A percentile compares a stretch with the other conserved stretches of the same genome.
Evolutionary conservation across 2,113 vertebrate genomes (phyloP).

Genomic region (Cottus gobio): DNA sequence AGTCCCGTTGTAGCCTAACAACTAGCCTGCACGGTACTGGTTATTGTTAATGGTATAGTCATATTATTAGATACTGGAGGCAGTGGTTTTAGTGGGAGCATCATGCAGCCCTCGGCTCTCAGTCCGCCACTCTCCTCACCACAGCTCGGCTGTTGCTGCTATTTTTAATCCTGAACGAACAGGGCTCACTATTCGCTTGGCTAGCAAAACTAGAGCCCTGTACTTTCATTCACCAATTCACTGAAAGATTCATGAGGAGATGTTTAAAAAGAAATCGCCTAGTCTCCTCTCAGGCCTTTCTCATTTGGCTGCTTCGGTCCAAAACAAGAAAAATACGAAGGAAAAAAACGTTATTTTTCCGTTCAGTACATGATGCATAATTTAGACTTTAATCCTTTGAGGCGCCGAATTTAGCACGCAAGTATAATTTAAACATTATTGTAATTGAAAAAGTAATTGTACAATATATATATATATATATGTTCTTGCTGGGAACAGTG

Average conservation of each 20-base stretch:
- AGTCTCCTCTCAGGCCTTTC: slow-evolving; percentile 47
- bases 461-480: not conserved
- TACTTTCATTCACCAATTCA: slow-evolving; percentile 75
- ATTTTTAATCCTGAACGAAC: slow-evolving; percentile 77
- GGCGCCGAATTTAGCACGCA: not conserved
- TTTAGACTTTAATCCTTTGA: not conserved
- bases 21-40: not conserved
- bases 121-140: slow-evolving; percentile 45
- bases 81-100: slow-evolving; percentile 48
- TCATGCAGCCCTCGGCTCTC: slow-evolving; percentile 52
- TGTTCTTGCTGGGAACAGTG: slow-evolving; percentile 44
- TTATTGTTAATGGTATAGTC: not conserved
- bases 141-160: slow-evolving; percentile 60
- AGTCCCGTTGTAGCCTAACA: not conserved
- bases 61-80: slow-evolving; percentile 23
- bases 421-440: not conserved
- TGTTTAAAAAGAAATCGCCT: slow-evolving; percentile 59
- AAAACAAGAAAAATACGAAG: slow-evolving; percentile 10
- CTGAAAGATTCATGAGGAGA: slow-evolving; percentile 82
- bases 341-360: not conserved
- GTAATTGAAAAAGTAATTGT: not conserved
- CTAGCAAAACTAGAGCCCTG: slow-evolving; percentile 66
- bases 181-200: slow-evolving; percentile 58
- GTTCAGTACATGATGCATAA: not conserved
- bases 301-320: slow-evolving; percentile 20